phyloP scores from a whole-genome alignment of 2,113 vertebrate genomes.

The Carollia perspicillata region DNA sequence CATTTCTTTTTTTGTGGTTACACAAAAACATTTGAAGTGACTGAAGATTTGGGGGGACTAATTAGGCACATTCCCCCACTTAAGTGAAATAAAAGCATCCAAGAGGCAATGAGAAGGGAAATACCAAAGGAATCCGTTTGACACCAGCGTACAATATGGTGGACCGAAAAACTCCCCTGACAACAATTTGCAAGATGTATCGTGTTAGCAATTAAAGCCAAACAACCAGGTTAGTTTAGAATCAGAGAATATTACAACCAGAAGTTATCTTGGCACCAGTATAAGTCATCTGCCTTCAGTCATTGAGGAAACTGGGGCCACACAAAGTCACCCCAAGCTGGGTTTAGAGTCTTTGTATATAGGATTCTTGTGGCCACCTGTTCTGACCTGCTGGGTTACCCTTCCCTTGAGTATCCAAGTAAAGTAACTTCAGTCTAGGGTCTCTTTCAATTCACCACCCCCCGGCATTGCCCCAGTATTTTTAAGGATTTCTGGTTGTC shows the following conservation, averaged over 20 bases:
- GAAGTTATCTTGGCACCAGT: background rate
- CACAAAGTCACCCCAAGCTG: background rate
- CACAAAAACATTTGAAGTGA: background rate
- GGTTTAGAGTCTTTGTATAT: background rate
- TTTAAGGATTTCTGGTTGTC: background rate
- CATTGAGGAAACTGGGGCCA: background rate
- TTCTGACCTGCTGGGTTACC: background rate
- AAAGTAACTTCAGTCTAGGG: background rate
- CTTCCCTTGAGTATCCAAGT: background rate
- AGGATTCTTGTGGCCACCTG: background rate
- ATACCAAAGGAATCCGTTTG: background rate
- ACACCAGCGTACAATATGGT: background rate
- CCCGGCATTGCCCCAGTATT: background rate
- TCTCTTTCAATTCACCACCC: background rate
- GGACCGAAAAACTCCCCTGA: background rate
- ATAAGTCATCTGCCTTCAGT: background rate
- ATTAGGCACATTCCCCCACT: background rate
- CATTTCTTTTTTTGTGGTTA: background rate
- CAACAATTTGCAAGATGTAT: background rate
- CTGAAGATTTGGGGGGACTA: background rate
- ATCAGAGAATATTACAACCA: background rate
- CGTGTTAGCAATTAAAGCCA: background rate
- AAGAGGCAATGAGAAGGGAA: conserved; percentile 11
- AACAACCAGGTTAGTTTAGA: background rate
- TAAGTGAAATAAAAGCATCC: conserved; percentile 12